Base-by-base conservation (phyloP, 2,797 vertebrate genomes). In the Pseudomugil gertrudae region DNA sequence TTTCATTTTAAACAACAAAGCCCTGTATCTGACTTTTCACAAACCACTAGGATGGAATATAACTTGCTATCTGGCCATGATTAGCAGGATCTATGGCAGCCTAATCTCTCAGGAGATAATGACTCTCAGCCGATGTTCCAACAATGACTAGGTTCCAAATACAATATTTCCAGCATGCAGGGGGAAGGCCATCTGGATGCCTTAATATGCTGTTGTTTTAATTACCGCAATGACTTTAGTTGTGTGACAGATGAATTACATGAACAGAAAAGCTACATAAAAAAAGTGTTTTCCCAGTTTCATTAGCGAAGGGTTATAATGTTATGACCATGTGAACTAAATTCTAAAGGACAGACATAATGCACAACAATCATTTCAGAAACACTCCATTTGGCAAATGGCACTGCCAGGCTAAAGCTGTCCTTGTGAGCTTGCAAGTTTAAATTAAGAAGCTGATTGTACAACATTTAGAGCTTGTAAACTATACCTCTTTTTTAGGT, bases 81-180 rank as follows among this genome's bases (percentile, higher is more conserved):
- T 92, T 90, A 89, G 83, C 84, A 87, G 77, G 81, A 88, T 90
- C 88, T 78, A 80, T 80, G 75, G 83, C 79, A 70, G 79, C 66
- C 76, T 91, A 91, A 92, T 92, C 91, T 85, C 86, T 87, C 72
- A 86, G 71, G 78, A 85, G 87, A 92, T 90, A 90, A 90, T 84
- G 74, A 78, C 79, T 85, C 84, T 87, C 81, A 89, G 86, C 88
- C 83, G 87, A 84, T 86, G 88, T 87, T 88, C 89, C 84, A 90
- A 85, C 84, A 89, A 78, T 79, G 73, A 90, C 79, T 54, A 36
- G 48, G 76, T 83, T 91, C 84, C 86, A 89, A 88, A 90, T 73
- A 84, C 80, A 84, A 90, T 88, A 89, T 90, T 88, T 91, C 82
- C 68, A 76, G 78, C 72, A 61, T 61, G 70, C 33, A 47, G 54